Conservation (phyloP, 2,797 vertebrate species). For the Gobionotothen gibberifrons region DNA sequence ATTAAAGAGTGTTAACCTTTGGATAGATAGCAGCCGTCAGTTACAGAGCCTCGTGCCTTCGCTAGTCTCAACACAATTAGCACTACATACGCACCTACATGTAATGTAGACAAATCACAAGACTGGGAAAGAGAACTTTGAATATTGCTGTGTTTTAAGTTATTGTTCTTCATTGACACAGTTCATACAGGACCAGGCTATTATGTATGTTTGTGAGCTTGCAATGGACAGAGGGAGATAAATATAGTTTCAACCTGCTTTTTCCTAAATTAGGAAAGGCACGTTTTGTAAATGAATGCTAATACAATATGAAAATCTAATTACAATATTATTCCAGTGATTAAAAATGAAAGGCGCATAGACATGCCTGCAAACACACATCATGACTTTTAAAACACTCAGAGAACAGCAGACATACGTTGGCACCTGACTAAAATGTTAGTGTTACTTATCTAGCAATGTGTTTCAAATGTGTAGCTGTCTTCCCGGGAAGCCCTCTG, state of each 20-base stretch:
- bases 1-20: slow-evolving; percentile 79
- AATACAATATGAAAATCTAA: neutral
- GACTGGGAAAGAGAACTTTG: slow-evolving; percentile 8
- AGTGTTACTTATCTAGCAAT: neutral
- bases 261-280: neutral
- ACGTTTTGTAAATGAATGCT: neutral
- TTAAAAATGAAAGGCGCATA: neutral
- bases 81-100: slow-evolving; percentile 41
- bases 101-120: slow-evolving; percentile 34
- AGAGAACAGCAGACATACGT: neutral
- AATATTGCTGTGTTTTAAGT: neutral
- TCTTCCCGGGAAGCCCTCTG: slow-evolving; percentile 23
- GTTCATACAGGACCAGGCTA: neutral
- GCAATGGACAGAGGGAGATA: neutral
- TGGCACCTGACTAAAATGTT: neutral
- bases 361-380: neutral
- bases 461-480: neutral
- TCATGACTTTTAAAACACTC: slow-evolving; percentile 28
- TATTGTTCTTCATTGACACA: neutral
- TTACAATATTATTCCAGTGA: neutral
- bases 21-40: slow-evolving; percentile 50
- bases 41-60: slow-evolving; percentile 43
- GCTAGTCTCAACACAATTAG: slow-evolving; percentile 76
- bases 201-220: slow-evolving; percentile 3
- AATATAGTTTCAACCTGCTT: slow-evolving; percentile 3